Base-by-base conservation (phyloP, 64 coral and sea anemone species). In the Anthopleura sola region DNA sequence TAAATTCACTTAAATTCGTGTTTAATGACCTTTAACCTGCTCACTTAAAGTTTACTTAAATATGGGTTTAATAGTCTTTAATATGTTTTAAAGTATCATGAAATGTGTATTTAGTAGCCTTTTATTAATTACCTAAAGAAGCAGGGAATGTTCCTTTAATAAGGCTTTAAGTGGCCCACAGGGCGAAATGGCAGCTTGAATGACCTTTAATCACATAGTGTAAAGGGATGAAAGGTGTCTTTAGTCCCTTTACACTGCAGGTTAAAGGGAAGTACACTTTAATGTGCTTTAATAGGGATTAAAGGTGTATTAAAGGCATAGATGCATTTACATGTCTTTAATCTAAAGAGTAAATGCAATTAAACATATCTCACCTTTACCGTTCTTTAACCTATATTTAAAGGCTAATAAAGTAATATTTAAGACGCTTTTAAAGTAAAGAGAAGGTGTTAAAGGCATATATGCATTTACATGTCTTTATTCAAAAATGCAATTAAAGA, bases 281-380 rank as follows among this genome's bases (percentile, higher is more conserved):
- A 60, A 60, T 13, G 6, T 5, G 57, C 57, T 60, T 60, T 60
- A 60, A 60, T 60, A 60, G 20, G 12, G 6, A 60, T 60, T 60
- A 60, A 60, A 60, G 20, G 12, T 60, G 3, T 24, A 20, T 23
- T 60, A 60, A 60, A 60, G 57, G 57, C 53, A 55, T n/a, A 77
- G 32, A 12, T 77, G 38, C 6, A 77, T 77, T 77, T 77, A 44
- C 32, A 38, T 77, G 75, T 18, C 75, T 77, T 77, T 77, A 77
- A 20, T 77, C 38, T 36, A 77, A 77, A 44, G 24, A 66, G 60
- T 66, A 77, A 36, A 77, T 1, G 33, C 9, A 1, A 3, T 36
- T 77, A 77, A 77, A 77, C 33, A 37, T 23, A 77, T 17, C 75
- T 77, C 37, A 7, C 38, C 75, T 77, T 77, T 77, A 77, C 75